Evolutionary conservation across 2,113 vertebrate genomes (phyloP).

Genomic region (Zosterops hypoxanthus): DNA sequence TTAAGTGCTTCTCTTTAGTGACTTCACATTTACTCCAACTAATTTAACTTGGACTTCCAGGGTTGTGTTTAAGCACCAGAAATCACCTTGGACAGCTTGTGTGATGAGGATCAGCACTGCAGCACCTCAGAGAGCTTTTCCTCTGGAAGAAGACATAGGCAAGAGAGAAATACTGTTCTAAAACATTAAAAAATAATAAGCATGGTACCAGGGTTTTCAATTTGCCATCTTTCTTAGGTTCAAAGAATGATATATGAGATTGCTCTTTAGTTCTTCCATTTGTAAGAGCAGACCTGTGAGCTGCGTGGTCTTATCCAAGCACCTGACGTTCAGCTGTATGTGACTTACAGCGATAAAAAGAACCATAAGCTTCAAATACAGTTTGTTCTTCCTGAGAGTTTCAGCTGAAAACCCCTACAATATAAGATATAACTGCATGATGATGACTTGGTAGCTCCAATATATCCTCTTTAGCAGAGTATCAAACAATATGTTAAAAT

Average conservation of each 20-base stretch:
- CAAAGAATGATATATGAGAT: neutral
- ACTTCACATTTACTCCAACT: neutral
- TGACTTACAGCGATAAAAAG: slow-evolving; percentile 1
- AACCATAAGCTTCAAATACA: slow-evolving; percentile 5
- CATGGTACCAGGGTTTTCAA: neutral
- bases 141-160: neutral
- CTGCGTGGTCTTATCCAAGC: neutral
- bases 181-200: neutral
- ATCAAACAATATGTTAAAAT: neutral
- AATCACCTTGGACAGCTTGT: neutral
- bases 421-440: neutral
- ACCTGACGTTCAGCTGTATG: neutral
- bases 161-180: neutral
- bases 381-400: neutral
- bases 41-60: neutral
- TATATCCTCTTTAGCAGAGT: neutral
- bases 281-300: neutral
- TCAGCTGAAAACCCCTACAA: neutral
- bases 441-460: neutral
- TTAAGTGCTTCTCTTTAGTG: neutral
- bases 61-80: neutral
- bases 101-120: neutral
- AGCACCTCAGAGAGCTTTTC: neutral
- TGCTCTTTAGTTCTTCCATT: neutral
- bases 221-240: neutral